Base-by-base conservation (phyloP, 2,888 invertebrate species). In the Limnephilus lunatus region DNA sequence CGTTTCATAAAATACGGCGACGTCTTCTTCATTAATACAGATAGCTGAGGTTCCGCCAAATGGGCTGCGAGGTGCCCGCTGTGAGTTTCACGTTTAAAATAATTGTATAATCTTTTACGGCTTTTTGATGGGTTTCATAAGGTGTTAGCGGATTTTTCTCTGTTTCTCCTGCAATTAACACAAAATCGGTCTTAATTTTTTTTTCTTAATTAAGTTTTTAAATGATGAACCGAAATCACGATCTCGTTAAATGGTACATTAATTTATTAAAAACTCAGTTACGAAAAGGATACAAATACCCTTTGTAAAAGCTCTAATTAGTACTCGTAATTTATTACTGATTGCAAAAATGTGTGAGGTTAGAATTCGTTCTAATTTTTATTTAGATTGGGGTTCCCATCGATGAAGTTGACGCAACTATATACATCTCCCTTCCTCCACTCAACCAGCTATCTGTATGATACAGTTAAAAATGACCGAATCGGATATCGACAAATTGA, bases 51-150 rank as follows among this genome's bases (percentile, higher is more conserved):
- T 48, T 35, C 86, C 30, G 68, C 68, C 25, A 68, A 68, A 68
- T 68, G 68, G n/a, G 14, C 86, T 39, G 86, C 86, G 48, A n/a
- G 86, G 39, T 86, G 3, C 86, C 86, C 48, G 86, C 86, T 86
- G 86, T 39, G 86, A 86, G 30, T 39, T 86, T 86, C 86, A 86
- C 44, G n/a, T 86, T 86, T 86, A 44, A 86, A 86, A 68, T 48
- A 86, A 86, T 86, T 86, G 86, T 86, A 44, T 86, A 86, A 86
- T 31, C 86, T 86, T 86, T 86, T 48, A 86, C 44, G 15, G 86
- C 48, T 30, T 86, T 86, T 86, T 86, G 48, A 86, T 86, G 86
- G 86, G 35, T 86, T 30, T 86, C 86, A 44, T 86, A 48, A 30
- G 25, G 86, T 30, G 86, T 44, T 48, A n/a, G n/a, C 30, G 48